phyloP scores from a whole-genome alignment of 2,797 vertebrate genomes.

The Apodemus agrarius region DNA sequence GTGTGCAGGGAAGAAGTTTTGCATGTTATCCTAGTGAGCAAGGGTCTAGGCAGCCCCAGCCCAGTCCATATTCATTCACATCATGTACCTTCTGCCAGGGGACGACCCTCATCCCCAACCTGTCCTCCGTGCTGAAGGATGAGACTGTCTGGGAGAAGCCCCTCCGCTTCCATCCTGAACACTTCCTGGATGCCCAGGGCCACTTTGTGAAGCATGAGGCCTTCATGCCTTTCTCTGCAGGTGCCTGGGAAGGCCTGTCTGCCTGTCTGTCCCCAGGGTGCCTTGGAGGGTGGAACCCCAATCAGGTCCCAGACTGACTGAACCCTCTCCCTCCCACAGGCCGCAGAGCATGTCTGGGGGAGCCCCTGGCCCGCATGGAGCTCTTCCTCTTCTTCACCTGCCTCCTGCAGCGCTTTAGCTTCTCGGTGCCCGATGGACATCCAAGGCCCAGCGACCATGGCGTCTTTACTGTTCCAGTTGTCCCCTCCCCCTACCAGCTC shows the following conservation, averaged over 20 bases:
- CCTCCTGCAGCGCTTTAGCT: slow-evolving; percentile 85
- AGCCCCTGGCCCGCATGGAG: slow-evolving; percentile 80
- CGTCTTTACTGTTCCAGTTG: accelerated
- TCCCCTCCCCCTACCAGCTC: slow-evolving; percentile 74
- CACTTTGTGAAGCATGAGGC: background rate
- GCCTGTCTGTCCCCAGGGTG: accelerated
- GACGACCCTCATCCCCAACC: background rate
- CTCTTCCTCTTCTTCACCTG: slow-evolving; percentile 80
- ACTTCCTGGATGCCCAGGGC: background rate
- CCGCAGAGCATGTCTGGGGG: slow-evolving; percentile 73
- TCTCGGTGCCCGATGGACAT: slow-evolving; percentile 17
- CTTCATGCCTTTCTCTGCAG: background rate
- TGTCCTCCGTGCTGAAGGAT: background rate
- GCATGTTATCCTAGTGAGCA: background rate
- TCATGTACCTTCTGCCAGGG: background rate
- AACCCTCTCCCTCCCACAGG: background rate
- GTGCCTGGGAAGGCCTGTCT: accelerated
- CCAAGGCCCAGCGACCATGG: background rate
- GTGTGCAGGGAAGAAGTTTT: background rate
- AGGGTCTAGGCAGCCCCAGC: accelerated
- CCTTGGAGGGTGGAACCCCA: accelerated
- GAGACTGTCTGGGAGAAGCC: background rate
- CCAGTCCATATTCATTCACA: too few relatives aligned
- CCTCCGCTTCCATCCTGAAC: slow-evolving; percentile 79
- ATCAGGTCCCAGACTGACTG: background rate